These are phyloP conservation scores for Arvicola amphibius DNA, from an alignment of 2,797 vertebrate species.

Conservation along the genomic window DNA sequence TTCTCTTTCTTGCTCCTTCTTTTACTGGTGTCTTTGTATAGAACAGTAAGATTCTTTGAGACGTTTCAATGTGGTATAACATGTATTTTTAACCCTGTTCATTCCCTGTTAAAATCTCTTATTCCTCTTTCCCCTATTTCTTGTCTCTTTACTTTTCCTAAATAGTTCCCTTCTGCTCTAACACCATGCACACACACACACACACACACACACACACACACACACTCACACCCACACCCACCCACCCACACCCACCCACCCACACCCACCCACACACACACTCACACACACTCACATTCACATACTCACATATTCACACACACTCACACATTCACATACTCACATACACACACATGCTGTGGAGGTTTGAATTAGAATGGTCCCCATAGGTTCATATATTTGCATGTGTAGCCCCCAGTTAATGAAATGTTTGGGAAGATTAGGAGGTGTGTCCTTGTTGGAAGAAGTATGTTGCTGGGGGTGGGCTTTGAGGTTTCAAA, in stretches of 20 bases:
- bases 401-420: neutral
- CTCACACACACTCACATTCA: neutral
- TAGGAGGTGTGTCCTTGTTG: neutral
- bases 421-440: neutral
- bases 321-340: neutral
- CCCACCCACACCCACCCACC: no score
- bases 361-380: neutral
- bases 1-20: neutral
- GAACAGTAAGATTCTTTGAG: neutral
- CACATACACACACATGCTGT: neutral
- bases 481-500: neutral
- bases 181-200: neutral
- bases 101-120: neutral
- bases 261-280: no score
- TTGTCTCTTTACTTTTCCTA: neutral
- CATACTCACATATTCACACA: no score
- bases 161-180: neutral
- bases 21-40: neutral
- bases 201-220: neutral
- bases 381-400: neutral
- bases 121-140: neutral
- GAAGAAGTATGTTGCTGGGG: neutral
- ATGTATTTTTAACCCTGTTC: neutral
- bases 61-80: neutral
- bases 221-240: neutral